These are phyloP conservation scores for Hestina assimilis DNA, from an alignment of 1,140 invertebrate genomes.

Conservation along the genomic window DNA sequence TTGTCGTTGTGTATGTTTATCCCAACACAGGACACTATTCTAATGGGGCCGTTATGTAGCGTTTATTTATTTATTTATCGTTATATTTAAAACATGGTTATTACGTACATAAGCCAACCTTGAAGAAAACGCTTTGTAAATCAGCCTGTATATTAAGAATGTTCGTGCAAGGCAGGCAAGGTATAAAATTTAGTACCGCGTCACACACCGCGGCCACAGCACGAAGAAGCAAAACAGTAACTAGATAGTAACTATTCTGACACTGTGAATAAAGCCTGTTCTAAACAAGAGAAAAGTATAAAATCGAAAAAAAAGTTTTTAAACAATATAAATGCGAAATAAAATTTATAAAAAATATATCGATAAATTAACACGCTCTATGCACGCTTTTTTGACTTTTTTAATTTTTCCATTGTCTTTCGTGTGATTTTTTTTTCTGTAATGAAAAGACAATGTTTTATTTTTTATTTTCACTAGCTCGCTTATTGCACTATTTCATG, in stretches of 20 bases:
- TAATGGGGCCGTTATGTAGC: too few species aligned
- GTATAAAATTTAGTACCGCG: slow-evolving; percentile 46
- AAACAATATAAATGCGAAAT: slow-evolving; percentile 8
- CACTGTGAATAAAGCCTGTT: slow-evolving; percentile 36
- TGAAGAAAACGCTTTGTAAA: slow-evolving; percentile 5
- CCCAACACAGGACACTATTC: too few species aligned
- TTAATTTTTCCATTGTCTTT: background rate
- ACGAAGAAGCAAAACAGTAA: slow-evolving; percentile 29
- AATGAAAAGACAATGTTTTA: background rate
- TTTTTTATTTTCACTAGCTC: background rate
- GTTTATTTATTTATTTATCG: background rate
- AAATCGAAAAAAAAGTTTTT: slow-evolving; percentile 4
- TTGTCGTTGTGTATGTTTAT: too few species aligned
- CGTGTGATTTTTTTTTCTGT: too few species aligned
- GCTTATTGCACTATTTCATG: background rate
- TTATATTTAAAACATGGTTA: background rate
- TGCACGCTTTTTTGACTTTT: slow-evolving; percentile 1
- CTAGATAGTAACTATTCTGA: slow-evolving; percentile 38
- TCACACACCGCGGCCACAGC: slow-evolving; percentile 34
- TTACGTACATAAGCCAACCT: background rate
- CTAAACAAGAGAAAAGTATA: background rate
- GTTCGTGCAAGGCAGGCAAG: slow-evolving; percentile 33
- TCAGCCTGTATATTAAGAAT: slow-evolving; percentile 45
- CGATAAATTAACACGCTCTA: slow-evolving; percentile 7
- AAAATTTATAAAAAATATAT: slow-evolving; percentile 4